A percentile compares a stretch with the other conserved stretches of the same genome.
Evolutionary conservation across 53 echinoderm and acorn worm genomes (phyloP).

Genomic region (Luidia sarsii): DNA sequence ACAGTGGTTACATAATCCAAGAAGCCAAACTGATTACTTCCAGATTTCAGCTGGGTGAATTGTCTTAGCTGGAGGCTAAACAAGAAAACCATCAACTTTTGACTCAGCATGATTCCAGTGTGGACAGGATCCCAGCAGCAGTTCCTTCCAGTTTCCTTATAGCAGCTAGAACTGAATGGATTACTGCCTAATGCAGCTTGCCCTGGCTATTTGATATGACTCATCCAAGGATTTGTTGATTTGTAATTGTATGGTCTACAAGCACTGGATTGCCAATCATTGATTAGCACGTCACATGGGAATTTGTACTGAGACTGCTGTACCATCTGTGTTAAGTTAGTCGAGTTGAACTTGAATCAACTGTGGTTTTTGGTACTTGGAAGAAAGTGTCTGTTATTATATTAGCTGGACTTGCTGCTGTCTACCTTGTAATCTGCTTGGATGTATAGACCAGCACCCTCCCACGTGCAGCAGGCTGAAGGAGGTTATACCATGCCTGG

Average conservation of each 20-base stretch:
- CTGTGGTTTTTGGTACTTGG: background rate
- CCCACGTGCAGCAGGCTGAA: conserved; percentile 58
- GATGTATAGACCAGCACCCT: conserved; percentile 62
- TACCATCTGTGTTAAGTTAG: background rate
- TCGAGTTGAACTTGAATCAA: background rate
- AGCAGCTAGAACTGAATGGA: background rate
- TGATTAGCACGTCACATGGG: conserved; percentile 44
- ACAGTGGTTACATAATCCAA: conserved; percentile 55
- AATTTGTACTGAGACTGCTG: conserved; percentile 10
- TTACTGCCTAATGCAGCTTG: background rate
- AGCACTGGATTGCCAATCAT: conserved; percentile 44
- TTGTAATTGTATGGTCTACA: conserved; percentile 54
- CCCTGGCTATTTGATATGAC: conserved; percentile 7
- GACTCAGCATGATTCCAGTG: conserved; percentile 10
- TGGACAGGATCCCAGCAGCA: conserved; percentile 1
- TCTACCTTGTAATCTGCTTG: conserved; percentile 58
- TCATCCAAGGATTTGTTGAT: conserved; percentile 44
- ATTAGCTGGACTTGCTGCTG: too few relatives aligned
- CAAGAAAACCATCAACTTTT: conserved; percentile 7
- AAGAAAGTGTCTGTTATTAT: background rate
- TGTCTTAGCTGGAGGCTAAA: conserved; percentile 40
- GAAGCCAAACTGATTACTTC: conserved; percentile 38
- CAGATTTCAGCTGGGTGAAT: conserved; percentile 31
- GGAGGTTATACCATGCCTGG: conserved; percentile 79
- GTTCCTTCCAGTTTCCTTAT: background rate